These are phyloP conservation scores for Parochlus steinenii DNA, from an alignment of 2,888 invertebrate species.

Conservation along the genomic window DNA sequence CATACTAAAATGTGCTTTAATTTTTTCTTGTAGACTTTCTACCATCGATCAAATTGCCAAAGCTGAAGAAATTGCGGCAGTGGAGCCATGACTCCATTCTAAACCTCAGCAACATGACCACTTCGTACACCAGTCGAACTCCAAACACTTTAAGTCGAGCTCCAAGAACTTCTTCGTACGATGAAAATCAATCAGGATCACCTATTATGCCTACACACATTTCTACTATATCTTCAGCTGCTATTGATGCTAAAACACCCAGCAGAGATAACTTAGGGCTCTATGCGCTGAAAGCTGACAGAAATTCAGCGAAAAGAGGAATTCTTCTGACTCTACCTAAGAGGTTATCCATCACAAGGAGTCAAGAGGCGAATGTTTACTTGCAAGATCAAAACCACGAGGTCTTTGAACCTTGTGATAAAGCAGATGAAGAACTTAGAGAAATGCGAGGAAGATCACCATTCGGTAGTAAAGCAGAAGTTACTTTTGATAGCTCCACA, in stretches of 20 bases:
- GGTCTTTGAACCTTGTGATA: conserved; percentile 8
- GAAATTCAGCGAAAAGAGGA: conserved; percentile 5
- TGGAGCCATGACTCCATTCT: conserved; percentile 10
- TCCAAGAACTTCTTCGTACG: conserved; percentile 4
- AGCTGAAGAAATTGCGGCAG: conserved; percentile 12
- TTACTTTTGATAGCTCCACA: no score
- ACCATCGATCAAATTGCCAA: conserved; percentile 14
- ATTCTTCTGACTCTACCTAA: conserved; percentile 7
- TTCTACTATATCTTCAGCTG: conserved; percentile 15
- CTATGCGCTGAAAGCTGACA: conserved; percentile 13
- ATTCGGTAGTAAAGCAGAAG: no score
- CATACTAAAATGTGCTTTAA: no score
- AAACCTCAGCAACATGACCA: conserved; percentile 5
- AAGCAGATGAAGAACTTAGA: neutral
- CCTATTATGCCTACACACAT: conserved; percentile 11
- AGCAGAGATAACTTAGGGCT: conserved; percentile 12
- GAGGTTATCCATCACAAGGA: neutral
- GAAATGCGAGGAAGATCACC: no score
- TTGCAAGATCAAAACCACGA: conserved; percentile 6
- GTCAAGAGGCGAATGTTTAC: conserved; percentile 1
- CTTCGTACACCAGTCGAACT: neutral
- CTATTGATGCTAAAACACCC: conserved; percentile 13
- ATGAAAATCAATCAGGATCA: neutral
- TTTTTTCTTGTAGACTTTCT: conserved; percentile 14
- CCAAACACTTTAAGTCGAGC: neutral